Evolutionary conservation across 2,797 vertebrate genomes (phyloP).

Genomic region (Arnoldichthys spilopterus): DNA sequence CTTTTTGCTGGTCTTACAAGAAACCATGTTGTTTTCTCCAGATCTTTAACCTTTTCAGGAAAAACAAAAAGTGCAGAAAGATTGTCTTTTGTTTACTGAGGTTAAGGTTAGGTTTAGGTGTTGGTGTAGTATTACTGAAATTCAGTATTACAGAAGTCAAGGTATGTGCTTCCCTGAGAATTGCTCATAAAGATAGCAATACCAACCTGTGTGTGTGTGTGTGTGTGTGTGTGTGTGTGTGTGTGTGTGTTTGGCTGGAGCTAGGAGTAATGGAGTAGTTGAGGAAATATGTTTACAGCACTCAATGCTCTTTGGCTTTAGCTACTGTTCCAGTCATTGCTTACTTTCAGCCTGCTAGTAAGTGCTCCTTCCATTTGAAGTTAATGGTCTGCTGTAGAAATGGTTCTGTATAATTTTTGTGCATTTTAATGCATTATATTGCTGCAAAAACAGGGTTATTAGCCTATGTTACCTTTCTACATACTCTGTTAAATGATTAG

Average conservation of each 20-base stretch:
- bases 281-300: slow-evolving; percentile 12
- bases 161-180: too few relatives aligned
- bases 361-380: neutral
- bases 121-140: too few relatives aligned
- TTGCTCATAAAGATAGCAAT: too few relatives aligned
- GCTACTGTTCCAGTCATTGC: slow-evolving; percentile 21
- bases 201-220: too few relatives aligned
- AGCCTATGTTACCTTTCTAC: neutral
- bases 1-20: too few relatives aligned
- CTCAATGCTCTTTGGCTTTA: slow-evolving; percentile 22
- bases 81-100: too few relatives aligned
- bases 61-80: too few relatives aligned
- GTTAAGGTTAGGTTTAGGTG: too few relatives aligned
- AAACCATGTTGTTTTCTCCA: too few relatives aligned
- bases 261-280: neutral
- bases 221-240: neutral
- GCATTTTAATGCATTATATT: neutral
- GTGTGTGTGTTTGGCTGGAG: neutral
- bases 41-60: too few relatives aligned
- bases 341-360: neutral
- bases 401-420: neutral
- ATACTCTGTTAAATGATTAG: neutral
- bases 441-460: neutral
- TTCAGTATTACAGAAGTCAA: too few relatives aligned
- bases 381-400: neutral